phyloP scores from a whole-genome alignment of 2,888 invertebrate genomes.

The Tyria jacobaeae region DNA sequence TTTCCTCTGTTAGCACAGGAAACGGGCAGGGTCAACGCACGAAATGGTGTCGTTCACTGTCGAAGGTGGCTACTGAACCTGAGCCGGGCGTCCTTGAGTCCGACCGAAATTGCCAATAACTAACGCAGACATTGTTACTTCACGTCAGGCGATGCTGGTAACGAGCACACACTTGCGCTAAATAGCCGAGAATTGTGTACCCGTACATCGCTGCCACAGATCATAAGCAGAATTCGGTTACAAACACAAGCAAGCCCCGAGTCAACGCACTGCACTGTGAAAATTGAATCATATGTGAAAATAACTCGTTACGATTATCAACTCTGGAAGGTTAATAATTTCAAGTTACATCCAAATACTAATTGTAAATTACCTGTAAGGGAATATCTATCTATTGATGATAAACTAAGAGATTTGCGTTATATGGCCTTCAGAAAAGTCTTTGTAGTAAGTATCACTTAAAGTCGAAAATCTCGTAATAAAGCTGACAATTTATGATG shows the following conservation, averaged over 20 bases:
- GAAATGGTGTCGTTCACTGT: conserved; percentile 82
- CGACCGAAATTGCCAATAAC: conserved; percentile 75
- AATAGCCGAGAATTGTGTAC: conserved; percentile 60
- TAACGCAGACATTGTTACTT: conserved; percentile 58
- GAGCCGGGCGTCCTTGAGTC: conserved; percentile 81
- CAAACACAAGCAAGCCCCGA: conserved; percentile 54
- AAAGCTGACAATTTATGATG: not conserved
- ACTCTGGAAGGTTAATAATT: conserved; percentile 2
- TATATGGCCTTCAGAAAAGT: not conserved
- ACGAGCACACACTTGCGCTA: conserved; percentile 57
- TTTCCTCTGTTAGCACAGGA: conserved; percentile 77
- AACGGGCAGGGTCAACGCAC: conserved; percentile 80
- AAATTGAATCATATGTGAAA: conserved; percentile 51
- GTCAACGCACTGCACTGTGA: conserved; percentile 66
- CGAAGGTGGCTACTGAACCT: conserved; percentile 83
- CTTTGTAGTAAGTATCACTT: not conserved
- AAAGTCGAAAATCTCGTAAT: not conserved
- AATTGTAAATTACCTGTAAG: conserved; percentile 1
- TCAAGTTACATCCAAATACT: not conserved
- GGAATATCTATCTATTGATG: not conserved
- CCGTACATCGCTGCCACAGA: conserved; percentile 52
- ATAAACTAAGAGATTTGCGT: not conserved
- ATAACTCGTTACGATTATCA: conserved; percentile 34
- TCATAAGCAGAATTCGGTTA: conserved; percentile 46
- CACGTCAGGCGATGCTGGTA: conserved; percentile 52